Evolutionary conservation across 1,140 invertebrate genomes (phyloP), one percentile per base, ranked within the genome.

Genomic region (Hetaerina americana): DNA sequence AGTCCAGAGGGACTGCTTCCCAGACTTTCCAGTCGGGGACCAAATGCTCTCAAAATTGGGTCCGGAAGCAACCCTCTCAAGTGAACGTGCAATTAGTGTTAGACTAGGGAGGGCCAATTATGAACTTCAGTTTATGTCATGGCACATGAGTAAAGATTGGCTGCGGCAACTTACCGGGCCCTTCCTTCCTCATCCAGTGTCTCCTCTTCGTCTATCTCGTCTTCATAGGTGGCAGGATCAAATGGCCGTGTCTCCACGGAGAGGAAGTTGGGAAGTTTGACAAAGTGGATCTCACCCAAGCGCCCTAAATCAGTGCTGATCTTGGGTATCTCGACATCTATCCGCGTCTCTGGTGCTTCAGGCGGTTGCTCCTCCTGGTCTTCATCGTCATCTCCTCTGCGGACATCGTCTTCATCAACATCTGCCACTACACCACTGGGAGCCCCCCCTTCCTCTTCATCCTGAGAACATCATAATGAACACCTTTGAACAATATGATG

Each of bases 201-300:
- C 83, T 99, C 96, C 81, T 99, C 96, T 77, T 99, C 97, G 78
- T 99, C 97, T 75, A 99, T 95, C 84, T 99, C 97, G 84, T 99
- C 97, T 83, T 99, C 97, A 81, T 99, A 99, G 0, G 92, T 95
- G 73, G 91, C 89, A 0, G 90, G 87, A 81, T 99, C 96, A 80
- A 98, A 99, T 0, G 97, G 97, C 75, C 96, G 84, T 0, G 92
- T 94, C 78, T 95, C 93, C 2, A 95, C 92, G 0, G 93, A 95
- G 74, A 97, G 85, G 79, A 97, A 96, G 80, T 96, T 96, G 0
- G 94, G 94, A 49, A 96, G 78, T 81, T 97, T 96, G 0, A 99
- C 95, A 80, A 98, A 98, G 80, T 98, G 93, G 75, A 97, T 85
- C 76, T 96, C 92, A 18, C 40, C 40, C 10, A 12, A 12, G 73